A percentile compares a stretch with the other conserved stretches of the same genome.
phyloP scores from a whole-genome alignment of 2,113 vertebrate genomes.

The Rhea americana region DNA sequence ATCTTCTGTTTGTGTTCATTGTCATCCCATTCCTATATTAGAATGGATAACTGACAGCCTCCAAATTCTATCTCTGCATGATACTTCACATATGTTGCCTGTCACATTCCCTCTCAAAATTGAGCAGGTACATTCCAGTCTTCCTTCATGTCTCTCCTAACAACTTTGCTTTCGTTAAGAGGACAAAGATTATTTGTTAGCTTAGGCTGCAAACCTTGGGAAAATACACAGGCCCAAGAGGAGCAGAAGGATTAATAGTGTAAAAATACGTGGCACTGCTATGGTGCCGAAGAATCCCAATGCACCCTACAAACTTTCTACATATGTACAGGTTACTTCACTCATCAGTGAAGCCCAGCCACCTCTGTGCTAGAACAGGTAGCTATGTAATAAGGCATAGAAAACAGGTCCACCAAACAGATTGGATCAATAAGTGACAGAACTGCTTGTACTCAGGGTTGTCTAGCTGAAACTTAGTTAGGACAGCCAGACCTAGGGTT shows the following conservation, averaged over 20 bases:
- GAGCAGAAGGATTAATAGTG: conserved; percentile 38
- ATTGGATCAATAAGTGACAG: neutral
- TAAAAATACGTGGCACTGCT: accelerated
- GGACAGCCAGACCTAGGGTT: neutral
- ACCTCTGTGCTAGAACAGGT: accelerated
- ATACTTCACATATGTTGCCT: neutral
- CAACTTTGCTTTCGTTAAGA: neutral
- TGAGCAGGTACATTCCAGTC: neutral
- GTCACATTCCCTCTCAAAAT: neutral
- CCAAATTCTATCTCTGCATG: neutral
- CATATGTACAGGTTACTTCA: conserved; percentile 38
- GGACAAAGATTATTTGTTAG: neutral
- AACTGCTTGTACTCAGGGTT: neutral
- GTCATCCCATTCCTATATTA: neutral
- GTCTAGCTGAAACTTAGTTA: neutral
- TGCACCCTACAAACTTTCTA: conserved; percentile 50
- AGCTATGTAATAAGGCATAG: neutral
- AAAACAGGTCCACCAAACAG: neutral
- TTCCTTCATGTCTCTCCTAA: neutral
- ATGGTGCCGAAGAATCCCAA: conserved; percentile 13
- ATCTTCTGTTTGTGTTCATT: neutral
- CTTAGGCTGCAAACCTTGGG: neutral
- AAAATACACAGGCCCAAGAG: conserved; percentile 6
- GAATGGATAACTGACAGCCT: neutral
- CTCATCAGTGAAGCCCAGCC: neutral